These are phyloP conservation scores for Heliothis virescens DNA, from an alignment of 1,140 invertebrate species.

Conservation along the genomic window DNA sequence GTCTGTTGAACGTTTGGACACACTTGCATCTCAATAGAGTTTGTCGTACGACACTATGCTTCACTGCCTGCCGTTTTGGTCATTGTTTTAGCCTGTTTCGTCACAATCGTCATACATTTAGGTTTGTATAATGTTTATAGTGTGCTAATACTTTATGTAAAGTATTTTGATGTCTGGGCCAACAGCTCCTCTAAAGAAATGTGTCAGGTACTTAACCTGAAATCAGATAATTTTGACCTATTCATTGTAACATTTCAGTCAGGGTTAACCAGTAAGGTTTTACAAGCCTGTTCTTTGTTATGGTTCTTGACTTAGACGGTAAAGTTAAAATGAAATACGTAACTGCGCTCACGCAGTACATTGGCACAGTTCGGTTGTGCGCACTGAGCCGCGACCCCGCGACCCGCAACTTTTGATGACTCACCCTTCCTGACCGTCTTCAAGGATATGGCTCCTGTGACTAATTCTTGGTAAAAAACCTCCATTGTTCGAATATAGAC, in stretches of 20 bases:
- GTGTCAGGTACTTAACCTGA: too few relatives aligned
- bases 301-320: background rate
- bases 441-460: slow-evolving; percentile 69
- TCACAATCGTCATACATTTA: slow-evolving; percentile 6
- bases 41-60: slow-evolving; percentile 56
- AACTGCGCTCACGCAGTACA: slow-evolving; percentile 13
- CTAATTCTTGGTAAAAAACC: slow-evolving; percentile 68
- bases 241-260: background rate
- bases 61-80: slow-evolving; percentile 44
- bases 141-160: background rate
- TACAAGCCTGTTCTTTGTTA: slow-evolving; percentile 4
- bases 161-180: too few relatives aligned
- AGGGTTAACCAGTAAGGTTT: background rate
- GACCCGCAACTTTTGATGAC: slow-evolving; percentile 68
- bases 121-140: background rate
- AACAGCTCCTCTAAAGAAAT: too few relatives aligned
- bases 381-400: slow-evolving; percentile 67
- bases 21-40: slow-evolving; percentile 58
- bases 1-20: slow-evolving; percentile 62
- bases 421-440: slow-evolving; percentile 69
- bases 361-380: slow-evolving; percentile 50
- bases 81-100: slow-evolving; percentile 22
- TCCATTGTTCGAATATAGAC: slow-evolving; percentile 64
- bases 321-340: slow-evolving; percentile 10
- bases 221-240: background rate